Conservation (phyloP, 2,888 invertebrate species). For the Herminia tarsipennalis region DNA sequence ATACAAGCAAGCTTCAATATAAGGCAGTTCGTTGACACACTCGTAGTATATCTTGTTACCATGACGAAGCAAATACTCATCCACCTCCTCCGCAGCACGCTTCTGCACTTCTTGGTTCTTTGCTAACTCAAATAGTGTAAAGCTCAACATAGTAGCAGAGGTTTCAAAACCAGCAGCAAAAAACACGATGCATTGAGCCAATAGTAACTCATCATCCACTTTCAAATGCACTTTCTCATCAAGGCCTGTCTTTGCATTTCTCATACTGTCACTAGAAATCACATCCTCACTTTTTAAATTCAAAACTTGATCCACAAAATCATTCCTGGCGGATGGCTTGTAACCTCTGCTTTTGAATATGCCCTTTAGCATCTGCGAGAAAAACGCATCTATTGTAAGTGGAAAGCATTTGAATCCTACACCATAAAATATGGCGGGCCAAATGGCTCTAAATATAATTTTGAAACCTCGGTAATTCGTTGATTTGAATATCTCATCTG, state of each 20-base stretch:
- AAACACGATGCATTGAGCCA: constrained; percentile 81
- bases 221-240: constrained; percentile 43
- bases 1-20: constrained; percentile 56
- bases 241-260: constrained; percentile 39
- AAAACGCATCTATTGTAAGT: constrained; percentile 45
- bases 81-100: constrained; percentile 52
- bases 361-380: constrained; percentile 43
- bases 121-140: constrained; percentile 58
- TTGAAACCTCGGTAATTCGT: constrained; percentile 45
- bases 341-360: constrained; percentile 51
- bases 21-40: constrained; percentile 57
- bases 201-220: constrained; percentile 70
- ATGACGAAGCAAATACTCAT: constrained; percentile 49
- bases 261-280: constrained; percentile 52
- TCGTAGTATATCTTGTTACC: constrained; percentile 49
- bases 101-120: constrained; percentile 49
- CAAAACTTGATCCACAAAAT: constrained; percentile 61
- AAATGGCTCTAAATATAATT: constrained; percentile 43
- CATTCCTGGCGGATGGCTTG: constrained; percentile 50
- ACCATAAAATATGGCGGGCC: constrained; percentile 60
- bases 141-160: constrained; percentile 52
- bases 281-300: constrained; percentile 49
- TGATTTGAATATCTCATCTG: constrained; percentile 44
- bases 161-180: constrained; percentile 69
- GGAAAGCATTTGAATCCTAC: constrained; percentile 50